Evolutionary conservation across 2,797 vertebrate genomes (phyloP).

Genomic region (Anguilla marmorata): DNA sequence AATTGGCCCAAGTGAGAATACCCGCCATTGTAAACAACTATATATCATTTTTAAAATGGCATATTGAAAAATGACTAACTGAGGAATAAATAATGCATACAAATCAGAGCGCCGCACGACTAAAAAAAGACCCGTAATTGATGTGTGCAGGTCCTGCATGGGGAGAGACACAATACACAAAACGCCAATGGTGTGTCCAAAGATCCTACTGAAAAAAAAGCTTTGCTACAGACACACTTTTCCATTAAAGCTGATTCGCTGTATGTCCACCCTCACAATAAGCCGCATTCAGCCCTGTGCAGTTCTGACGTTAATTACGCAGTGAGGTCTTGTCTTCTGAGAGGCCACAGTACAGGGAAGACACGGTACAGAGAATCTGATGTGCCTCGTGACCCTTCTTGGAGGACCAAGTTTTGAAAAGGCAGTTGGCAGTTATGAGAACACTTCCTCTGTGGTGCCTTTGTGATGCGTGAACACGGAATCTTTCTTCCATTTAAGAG

Average conservation of each 20-base stretch:
- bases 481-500: neutral
- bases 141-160: neutral
- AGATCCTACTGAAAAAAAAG: neutral
- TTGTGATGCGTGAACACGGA: neutral
- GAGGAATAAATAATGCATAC: slow-evolving; percentile 25
- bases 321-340: neutral
- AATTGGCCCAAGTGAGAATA: slow-evolving; percentile 28
- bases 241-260: slow-evolving; percentile 11
- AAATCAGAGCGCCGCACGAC: neutral
- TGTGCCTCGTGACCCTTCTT: slow-evolving; percentile 1
- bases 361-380: neutral
- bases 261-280: neutral
- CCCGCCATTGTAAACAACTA: slow-evolving; percentile 16
- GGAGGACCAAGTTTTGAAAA: neutral
- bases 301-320: neutral
- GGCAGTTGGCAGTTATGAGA: neutral
- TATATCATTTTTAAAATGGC: neutral
- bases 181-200: neutral
- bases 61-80: slow-evolving; percentile 14
- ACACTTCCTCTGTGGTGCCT: neutral
- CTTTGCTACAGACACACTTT: neutral
- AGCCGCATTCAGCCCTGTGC: neutral
- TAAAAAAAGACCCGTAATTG: slow-evolving; percentile 18
- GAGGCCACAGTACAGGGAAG: neutral
- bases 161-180: neutral